Evolutionary conservation across 2,113 vertebrate species (phyloP), one percentile per base, ranked within the genome.

Genomic region (Thunnus maccoyii): DNA sequence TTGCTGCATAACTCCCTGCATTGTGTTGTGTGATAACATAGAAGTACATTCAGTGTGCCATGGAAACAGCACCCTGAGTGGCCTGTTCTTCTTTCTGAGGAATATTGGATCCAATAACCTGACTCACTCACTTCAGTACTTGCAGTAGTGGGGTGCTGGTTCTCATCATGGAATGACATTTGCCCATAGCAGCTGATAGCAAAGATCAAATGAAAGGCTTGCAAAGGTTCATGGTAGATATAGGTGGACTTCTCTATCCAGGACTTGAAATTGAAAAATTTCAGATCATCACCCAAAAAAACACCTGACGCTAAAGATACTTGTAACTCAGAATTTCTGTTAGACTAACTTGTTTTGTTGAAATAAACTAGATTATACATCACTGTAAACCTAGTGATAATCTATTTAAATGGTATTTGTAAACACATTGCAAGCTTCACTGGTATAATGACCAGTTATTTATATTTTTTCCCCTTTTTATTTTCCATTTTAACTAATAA

Each of bases 161-260:
- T 84, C 72, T 85, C 51, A 67, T 87, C 83, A 80, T 30, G 4
- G 36, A 72, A 25, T 54, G 78, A 25, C 3, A 27, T 63, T 83
- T 63, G 5, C 61, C 69, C 12, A 18, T 32, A 55, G 62, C 66
- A 62, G 20, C 36, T 41, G 52, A 46, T 41, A 41, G 36, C 36
- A n/a, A 50, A 22, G 32, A 65, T 51, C 3, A 72, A 58, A 36
- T 65, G 7, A 65, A 58, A 72, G 6, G 36, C 50, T 54, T n/a
- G 9, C 20, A 36, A 51, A 48, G 32, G 57, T 82, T 73, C 48
- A 54, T 50, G 18, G 10, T 41, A 54, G 71, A 79, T 69, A 69
- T 79, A 30, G 56, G 27, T 36, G 52, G 58, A 73, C 58, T 7
- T 51, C 5, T 57, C 32, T 9, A 27, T 10, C 7, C 8, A 36